Conservation (phyloP, 2,888 invertebrate genomes). For the Microplitis deprimator region DNA sequence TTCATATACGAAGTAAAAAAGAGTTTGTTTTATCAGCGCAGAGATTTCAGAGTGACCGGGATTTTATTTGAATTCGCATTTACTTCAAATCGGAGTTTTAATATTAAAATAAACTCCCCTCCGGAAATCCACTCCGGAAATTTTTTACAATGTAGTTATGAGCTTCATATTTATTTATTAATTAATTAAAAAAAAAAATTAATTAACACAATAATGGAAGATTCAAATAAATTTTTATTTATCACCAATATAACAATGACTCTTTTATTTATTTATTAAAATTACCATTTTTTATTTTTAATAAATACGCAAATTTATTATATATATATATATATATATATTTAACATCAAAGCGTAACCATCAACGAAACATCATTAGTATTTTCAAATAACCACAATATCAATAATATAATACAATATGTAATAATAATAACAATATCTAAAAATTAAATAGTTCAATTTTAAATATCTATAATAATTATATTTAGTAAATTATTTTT, state of each 20-base stretch:
- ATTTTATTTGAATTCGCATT: no score
- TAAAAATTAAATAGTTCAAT: not conserved
- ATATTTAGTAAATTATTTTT: not conserved
- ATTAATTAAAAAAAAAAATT: not conserved
- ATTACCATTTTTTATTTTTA: not conserved
- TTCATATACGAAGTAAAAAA: no score
- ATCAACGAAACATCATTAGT: not conserved
- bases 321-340: no score
- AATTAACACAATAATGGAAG: not conserved
- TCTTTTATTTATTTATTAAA: not conserved
- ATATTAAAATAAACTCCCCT: no score
- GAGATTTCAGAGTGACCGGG: no score
- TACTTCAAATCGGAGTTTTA: no score
- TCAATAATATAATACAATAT: not conserved
- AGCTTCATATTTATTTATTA: no score
- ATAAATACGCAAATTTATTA: not conserved
- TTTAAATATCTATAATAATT: not conserved
- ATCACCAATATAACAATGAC: slow-evolving; percentile 15
- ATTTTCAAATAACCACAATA: not conserved
- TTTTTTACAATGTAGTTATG: no score
- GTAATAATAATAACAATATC: not conserved
- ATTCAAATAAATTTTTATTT: slow-evolving; percentile 2
- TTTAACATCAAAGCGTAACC: not conserved
- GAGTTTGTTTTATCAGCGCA: no score
- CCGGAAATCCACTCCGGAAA: no score